These are phyloP conservation scores for Plumapathes pennacea DNA, from an alignment of 92 coral and sea anemone species.

Conservation along the genomic window DNA sequence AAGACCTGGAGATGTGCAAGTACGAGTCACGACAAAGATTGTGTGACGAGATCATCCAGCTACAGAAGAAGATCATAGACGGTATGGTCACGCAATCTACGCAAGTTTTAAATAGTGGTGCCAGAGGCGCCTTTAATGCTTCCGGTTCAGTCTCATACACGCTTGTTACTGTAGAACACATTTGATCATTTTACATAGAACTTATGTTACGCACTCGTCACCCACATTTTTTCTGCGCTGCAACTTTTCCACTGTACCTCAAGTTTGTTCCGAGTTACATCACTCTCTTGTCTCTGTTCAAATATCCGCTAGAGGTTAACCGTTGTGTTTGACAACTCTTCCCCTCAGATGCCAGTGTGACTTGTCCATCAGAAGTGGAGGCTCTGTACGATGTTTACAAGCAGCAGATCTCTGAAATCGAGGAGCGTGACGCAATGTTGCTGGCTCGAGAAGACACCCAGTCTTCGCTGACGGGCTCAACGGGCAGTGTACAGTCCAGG, in stretches of 20 bases:
- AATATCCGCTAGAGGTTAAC: no score
- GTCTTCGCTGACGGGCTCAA: conserved; percentile 11
- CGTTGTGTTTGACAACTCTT: neutral
- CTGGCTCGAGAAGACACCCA: conserved; percentile 33
- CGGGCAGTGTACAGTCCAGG: conserved; percentile 25
- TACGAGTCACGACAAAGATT: conserved; percentile 74
- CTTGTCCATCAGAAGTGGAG: conserved; percentile 67
- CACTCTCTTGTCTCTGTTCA: no score
- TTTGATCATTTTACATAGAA: no score
- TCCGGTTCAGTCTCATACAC: no score
- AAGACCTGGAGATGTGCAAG: conserved; percentile 75
- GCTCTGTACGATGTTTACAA: conserved; percentile 76
- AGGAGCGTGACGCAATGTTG: conserved; percentile 46
- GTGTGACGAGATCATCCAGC: conserved; percentile 81
- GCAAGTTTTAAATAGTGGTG: no score
- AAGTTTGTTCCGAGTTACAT: no score
- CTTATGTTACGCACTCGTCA: no score
- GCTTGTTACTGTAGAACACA: no score
- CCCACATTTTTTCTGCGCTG: no score
- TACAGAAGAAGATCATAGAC: conserved; percentile 68
- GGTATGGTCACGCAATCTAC: no score
- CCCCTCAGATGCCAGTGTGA: conserved; percentile 39
- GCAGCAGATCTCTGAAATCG: conserved; percentile 60
- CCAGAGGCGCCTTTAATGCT: no score
- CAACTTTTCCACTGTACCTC: no score